Evolutionary conservation across 2,797 vertebrate species (phyloP), one percentile per base, ranked within the genome.

Genomic region (Thamnophis elegans): DNA sequence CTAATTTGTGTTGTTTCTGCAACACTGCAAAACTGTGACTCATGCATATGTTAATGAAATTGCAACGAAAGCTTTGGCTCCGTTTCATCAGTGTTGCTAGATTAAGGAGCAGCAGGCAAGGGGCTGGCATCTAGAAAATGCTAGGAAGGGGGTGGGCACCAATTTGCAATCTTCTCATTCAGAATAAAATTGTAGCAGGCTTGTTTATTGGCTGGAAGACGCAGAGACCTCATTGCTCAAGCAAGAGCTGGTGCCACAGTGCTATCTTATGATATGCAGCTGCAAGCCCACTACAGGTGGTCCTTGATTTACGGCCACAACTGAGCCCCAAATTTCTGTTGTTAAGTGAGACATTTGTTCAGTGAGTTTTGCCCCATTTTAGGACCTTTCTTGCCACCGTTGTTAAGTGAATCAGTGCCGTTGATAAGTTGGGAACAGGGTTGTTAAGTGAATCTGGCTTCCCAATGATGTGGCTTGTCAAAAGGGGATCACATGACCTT

Each of bases 1-100:
- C 97, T 97, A 98, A 97, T 98, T 97, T 98, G 97, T 96, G 97
- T 97, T 97, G 97, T 98, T 98, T 98, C 97, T 98, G 98, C 97
- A 98, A 98, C 97, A 97, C 96, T 97, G 97, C 97, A 97, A 96
- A 97, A 97, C 97, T 98, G 91, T 22, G 18, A 94, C 96, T 98
- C 97, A 98, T 98, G 97, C 97, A 98, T 98, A 97, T 97, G 97
- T 94, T 98, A 96, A 98, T 98, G 96, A 97, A 97, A 98, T 97
- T 97, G 96, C 97, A 97, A 95, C 95, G 97, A 97, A 97, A 96
- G 93, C 96, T 97, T 97, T 97, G 97, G 97, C 97, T 96, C 96
- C 92, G 18, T 98, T 97, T 97, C 97, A 98, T 97, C 97, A 95
- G 96, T 93, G 96, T 96, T 90, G 10, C 95, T 96, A 96, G 96